These are phyloP conservation scores for Apamea anceps DNA, from an alignment of 2,888 invertebrate species.

Conservation along the genomic window DNA sequence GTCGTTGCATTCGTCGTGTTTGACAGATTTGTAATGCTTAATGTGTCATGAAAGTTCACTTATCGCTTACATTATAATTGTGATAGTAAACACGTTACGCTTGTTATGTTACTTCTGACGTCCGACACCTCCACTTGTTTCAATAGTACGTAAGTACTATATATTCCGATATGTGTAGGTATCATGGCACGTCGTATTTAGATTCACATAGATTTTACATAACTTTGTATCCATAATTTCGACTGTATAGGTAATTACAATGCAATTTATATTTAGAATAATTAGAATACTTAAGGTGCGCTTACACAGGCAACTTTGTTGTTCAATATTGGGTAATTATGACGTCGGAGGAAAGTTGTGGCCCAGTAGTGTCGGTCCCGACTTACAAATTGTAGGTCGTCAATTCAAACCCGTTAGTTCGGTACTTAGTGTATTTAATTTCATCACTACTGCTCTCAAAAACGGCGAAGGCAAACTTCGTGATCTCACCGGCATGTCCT, in stretches of 20 bases:
- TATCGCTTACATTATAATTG: constrained; percentile 58
- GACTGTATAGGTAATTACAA: background rate
- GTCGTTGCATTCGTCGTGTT: constrained; percentile 25
- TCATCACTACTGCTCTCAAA: background rate
- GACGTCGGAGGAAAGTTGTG: background rate
- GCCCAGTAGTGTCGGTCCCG: background rate
- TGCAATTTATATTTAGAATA: background rate
- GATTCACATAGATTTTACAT: constrained; percentile 19
- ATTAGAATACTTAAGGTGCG: constrained; percentile 18
- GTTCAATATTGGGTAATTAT: background rate
- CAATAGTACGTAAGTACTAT: constrained; percentile 41
- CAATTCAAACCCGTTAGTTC: background rate
- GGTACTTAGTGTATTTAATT: no score
- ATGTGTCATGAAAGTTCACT: constrained; percentile 62
- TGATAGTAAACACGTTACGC: constrained; percentile 41
- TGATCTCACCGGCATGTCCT: background rate
- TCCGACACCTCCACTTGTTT: constrained; percentile 15
- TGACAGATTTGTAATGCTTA: constrained; percentile 26
- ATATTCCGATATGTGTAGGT: constrained; percentile 2
- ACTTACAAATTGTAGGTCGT: background rate
- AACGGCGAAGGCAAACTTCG: background rate
- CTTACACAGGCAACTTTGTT: constrained; percentile 3
- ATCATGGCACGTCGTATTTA: constrained; percentile 10
- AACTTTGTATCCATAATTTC: constrained; percentile 15
- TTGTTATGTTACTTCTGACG: constrained; percentile 35